Evolutionary conservation across 2,888 invertebrate species (phyloP).

Genomic region (Acrobasis repandana): DNA sequence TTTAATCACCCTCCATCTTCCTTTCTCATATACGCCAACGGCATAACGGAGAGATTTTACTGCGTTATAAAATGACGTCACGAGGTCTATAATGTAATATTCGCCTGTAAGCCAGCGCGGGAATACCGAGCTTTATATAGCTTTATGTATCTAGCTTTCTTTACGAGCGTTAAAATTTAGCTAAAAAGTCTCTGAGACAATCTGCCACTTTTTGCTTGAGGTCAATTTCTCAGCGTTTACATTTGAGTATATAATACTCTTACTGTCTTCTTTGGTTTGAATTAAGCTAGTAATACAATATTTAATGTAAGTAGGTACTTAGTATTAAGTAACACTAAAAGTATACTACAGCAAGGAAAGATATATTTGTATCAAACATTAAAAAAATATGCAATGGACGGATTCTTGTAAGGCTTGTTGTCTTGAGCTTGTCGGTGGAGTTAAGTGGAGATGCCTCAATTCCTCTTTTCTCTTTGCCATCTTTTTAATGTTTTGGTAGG

Average conservation of each 20-base stretch:
- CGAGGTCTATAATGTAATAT: slow-evolving; percentile 32
- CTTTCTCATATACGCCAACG: slow-evolving; percentile 26
- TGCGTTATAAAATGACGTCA: slow-evolving; percentile 33
- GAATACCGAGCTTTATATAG: slow-evolving; percentile 35
- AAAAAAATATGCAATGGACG: too few relatives aligned
- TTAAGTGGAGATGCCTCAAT: too few relatives aligned
- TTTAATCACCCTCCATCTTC: slow-evolving; percentile 8
- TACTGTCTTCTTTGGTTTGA: too few relatives aligned
- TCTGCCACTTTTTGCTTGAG: background rate
- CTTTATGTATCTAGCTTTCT: slow-evolving; percentile 31
- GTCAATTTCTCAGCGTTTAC: background rate
- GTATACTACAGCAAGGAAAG: too few relatives aligned
- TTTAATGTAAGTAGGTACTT: too few relatives aligned
- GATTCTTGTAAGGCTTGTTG: too few relatives aligned
- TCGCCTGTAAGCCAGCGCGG: slow-evolving; percentile 36
- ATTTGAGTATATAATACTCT: too few relatives aligned
- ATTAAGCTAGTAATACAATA: background rate
- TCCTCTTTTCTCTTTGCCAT: too few relatives aligned
- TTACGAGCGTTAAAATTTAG: slow-evolving; percentile 43
- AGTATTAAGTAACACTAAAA: too few relatives aligned
- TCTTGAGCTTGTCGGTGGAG: too few relatives aligned
- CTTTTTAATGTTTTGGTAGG: too few relatives aligned
- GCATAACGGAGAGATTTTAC: slow-evolving; percentile 35
- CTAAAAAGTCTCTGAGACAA: slow-evolving; percentile 18
- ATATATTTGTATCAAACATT: too few relatives aligned